Evolutionary conservation across 1,140 invertebrate genomes (phyloP).

Genomic region (Pogonognathellus flavescens): DNA sequence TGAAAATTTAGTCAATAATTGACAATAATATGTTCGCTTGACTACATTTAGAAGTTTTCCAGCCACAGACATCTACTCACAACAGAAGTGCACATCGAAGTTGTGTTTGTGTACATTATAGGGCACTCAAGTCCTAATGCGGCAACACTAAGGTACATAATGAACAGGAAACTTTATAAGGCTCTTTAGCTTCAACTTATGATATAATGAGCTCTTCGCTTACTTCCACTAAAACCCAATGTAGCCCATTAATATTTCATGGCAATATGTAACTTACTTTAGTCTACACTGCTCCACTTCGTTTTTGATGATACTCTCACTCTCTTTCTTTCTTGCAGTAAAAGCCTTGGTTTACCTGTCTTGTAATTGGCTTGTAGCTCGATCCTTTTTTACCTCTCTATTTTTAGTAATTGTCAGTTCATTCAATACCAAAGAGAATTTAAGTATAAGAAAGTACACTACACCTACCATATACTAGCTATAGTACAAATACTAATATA

Average conservation of each 20-base stretch:
- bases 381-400: too few relatives aligned
- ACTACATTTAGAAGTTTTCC: not conserved
- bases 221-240: conserved; percentile 11
- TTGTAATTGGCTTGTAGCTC: too few relatives aligned
- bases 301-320: conserved; percentile 2
- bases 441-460: too few relatives aligned
- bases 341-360: too few relatives aligned
- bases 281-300: not conserved
- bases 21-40: not conserved
- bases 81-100: not conserved
- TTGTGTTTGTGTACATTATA: not conserved
- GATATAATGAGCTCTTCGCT: conserved; percentile 4
- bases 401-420: too few relatives aligned
- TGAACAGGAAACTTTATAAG: conserved; percentile 14
- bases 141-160: not conserved
- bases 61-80: not conserved
- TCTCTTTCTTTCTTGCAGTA: too few relatives aligned
- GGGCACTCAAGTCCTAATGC: not conserved
- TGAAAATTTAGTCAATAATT: conserved; percentile 27
- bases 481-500: too few relatives aligned
- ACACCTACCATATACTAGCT: too few relatives aligned
- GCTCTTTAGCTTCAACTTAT: conserved; percentile 23
- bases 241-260: conserved; percentile 41
- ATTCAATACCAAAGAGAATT: too few relatives aligned
- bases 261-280: conserved; percentile 1